A percentile compares a stretch with the other conserved stretches of the same genome.
Evolutionary conservation across 2,797 vertebrate species (phyloP).

Genomic region (Morus bassanus): DNA sequence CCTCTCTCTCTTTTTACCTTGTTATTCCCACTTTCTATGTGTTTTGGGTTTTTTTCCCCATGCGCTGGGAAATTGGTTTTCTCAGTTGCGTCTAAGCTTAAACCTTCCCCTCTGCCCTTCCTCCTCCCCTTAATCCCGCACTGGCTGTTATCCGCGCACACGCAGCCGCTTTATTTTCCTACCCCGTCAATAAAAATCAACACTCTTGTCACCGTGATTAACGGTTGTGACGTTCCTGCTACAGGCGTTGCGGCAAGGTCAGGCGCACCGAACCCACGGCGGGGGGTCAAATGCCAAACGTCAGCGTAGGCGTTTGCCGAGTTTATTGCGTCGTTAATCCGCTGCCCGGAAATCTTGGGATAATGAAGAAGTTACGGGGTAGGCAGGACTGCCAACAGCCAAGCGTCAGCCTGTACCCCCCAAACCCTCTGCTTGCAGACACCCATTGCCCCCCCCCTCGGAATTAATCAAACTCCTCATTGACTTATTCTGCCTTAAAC

Average conservation of each 20-base stretch:
- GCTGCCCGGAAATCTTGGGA: background rate
- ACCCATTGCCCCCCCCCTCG: background rate
- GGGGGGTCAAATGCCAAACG: background rate
- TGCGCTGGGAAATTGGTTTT: background rate
- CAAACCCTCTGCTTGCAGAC: background rate
- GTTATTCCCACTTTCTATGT: background rate
- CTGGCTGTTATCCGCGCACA: background rate
- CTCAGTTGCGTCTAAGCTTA: background rate
- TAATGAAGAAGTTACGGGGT: background rate
- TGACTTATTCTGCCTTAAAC: background rate
- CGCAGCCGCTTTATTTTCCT: background rate
- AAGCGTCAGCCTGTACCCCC: no score
- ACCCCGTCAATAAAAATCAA: background rate
- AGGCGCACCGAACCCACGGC: background rate
- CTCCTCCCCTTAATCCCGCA: background rate
- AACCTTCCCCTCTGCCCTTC: background rate
- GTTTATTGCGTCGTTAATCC: background rate
- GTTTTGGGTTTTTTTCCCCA: fast-evolving
- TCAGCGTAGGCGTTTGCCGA: background rate
- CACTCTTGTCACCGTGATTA: background rate
- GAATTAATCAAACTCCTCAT: background rate
- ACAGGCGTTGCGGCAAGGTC: background rate
- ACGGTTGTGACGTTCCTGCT: background rate
- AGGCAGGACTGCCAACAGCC: background rate
- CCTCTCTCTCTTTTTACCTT: background rate